Percentiles rank a stretch among this genome's conserved stretches.
Conservation (phyloP, 1,140 invertebrate genomes). For the Drosophila willistoni region DNA sequence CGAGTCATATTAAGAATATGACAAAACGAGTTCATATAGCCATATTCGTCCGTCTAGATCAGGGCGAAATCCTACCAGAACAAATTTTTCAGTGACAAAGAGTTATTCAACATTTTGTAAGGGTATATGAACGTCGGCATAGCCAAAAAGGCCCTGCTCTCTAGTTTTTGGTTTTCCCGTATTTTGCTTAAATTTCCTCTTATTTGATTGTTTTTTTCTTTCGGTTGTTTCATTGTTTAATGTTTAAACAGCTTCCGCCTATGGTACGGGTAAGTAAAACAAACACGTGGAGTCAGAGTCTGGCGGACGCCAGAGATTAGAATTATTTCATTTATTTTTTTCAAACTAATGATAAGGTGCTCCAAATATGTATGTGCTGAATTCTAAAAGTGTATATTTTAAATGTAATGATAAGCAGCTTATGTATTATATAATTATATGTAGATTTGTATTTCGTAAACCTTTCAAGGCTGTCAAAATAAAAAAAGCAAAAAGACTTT, state of each 20-base stretch:
- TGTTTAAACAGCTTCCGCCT: constrained; percentile 9
- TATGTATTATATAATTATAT: too few relatives aligned
- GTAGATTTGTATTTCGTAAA: not conserved
- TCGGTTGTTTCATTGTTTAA: not conserved
- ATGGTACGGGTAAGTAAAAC: not conserved
- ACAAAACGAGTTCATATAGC: too few relatives aligned
- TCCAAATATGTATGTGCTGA: not conserved
- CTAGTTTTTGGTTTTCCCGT: not conserved
- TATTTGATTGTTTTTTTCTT: not conserved
- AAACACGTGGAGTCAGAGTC: constrained; percentile 1
- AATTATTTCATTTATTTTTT: not conserved
- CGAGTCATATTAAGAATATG: too few relatives aligned
- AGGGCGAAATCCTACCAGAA: too few relatives aligned
- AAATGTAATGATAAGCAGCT: too few relatives aligned
- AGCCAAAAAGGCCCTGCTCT: too few relatives aligned
- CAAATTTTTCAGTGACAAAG: too few relatives aligned
- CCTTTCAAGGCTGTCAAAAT: not conserved
- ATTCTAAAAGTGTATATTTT: constrained; percentile 3
- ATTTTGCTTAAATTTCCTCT: not conserved
- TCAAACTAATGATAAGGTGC: not conserved
- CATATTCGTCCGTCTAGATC: not conserved
- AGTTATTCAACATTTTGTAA: too few relatives aligned
- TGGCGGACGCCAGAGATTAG: not conserved
- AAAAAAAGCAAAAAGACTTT: not conserved
- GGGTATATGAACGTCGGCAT: too few relatives aligned